These are phyloP conservation scores for Tautogolabrus adspersus DNA, from an alignment of 2,113 vertebrate species.

Conservation along the genomic window DNA sequence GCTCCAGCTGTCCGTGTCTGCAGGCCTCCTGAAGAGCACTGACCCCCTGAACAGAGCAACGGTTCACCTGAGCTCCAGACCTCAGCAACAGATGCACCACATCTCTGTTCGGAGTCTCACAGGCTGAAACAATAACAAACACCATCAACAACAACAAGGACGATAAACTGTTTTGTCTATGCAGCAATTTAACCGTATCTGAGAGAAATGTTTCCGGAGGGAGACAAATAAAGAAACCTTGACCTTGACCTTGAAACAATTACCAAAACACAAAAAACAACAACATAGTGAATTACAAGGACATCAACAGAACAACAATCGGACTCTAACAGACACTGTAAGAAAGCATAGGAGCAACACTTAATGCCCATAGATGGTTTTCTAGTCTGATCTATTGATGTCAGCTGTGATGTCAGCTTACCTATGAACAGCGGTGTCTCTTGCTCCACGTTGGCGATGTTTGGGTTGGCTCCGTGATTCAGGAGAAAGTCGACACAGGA, in stretches of 20 bases:
- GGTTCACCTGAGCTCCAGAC: constrained; percentile 86
- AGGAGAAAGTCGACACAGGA: constrained; percentile 86
- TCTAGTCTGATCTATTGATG: too few species aligned
- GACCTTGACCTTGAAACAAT: too few species aligned
- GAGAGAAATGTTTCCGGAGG: too few species aligned
- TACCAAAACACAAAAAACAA: too few species aligned
- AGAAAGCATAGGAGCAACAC: too few species aligned
- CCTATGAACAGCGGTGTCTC: constrained; percentile 91
- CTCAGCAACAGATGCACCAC: constrained; percentile 83
- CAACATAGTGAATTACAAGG: too few species aligned
- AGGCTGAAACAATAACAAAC: constrained; percentile 75
- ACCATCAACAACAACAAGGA: neutral
- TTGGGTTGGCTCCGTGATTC: constrained; percentile 85
- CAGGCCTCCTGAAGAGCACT: constrained; percentile 89
- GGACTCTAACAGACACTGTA: too few species aligned
- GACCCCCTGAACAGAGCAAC: constrained; percentile 85
- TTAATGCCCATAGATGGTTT: too few species aligned
- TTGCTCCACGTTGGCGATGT: constrained; percentile 85
- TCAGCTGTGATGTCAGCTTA: constrained; percentile 45
- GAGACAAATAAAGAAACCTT: too few species aligned
- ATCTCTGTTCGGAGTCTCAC: constrained; percentile 83
- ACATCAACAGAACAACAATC: too few species aligned
- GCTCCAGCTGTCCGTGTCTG: constrained; percentile 82
- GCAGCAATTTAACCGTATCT: too few species aligned
- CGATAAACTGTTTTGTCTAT: too few species aligned